phyloP scores from a whole-genome alignment of 2,113 vertebrate species.

The Urocynchramus pylzowi region DNA sequence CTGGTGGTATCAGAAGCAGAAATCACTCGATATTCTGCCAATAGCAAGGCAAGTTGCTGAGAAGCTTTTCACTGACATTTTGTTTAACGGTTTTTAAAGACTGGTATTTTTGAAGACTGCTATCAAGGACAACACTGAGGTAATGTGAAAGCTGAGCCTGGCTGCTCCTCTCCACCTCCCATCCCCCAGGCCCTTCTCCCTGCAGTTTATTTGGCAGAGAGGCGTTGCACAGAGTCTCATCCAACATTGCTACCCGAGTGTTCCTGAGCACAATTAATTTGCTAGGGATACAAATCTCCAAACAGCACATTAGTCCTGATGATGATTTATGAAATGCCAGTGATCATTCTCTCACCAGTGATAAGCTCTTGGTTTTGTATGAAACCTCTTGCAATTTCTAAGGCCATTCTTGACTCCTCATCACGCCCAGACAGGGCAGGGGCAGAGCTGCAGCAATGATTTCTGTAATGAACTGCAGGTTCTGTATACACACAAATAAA shows the following conservation, averaged over 20 bases:
- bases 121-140: conserved; percentile 21
- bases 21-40: neutral
- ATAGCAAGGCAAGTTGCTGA: neutral
- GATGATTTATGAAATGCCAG: conserved; percentile 57
- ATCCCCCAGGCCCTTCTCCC: neutral
- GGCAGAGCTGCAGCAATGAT: neutral
- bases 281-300: conserved; percentile 2
- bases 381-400: neutral
- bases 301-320: neutral
- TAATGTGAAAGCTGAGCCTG: neutral
- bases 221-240: neutral
- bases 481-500: neutral
- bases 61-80: neutral
- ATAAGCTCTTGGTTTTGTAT: conserved; percentile 8
- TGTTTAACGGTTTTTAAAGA: neutral
- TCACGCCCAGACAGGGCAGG: neutral
- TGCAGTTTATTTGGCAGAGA: conserved; percentile 10
- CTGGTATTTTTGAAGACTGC: conserved; percentile 7
- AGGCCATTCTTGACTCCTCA: neutral
- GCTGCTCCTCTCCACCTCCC: neutral
- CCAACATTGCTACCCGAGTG: neutral
- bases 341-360: neutral
- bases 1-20: neutral
- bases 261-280: conserved; percentile 22
- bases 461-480: conserved; percentile 30